A percentile compares a stretch with the other conserved stretches of the same genome.
phyloP scores from a whole-genome alignment of 2,113 vertebrate genomes.

The Scopus umbretta region DNA sequence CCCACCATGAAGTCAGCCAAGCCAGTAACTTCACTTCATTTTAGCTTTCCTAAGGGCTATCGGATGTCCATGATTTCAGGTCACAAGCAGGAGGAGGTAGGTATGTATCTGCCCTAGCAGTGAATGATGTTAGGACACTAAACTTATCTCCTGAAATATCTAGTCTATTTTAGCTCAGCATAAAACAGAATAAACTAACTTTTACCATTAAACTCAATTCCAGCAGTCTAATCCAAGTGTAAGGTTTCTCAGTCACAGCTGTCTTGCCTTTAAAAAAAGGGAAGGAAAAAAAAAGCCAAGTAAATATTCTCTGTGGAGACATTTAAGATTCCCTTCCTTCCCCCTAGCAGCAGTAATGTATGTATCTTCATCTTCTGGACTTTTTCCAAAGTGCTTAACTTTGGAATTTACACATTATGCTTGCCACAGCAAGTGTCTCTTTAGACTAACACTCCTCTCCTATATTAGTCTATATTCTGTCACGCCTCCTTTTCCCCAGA shows the following conservation, averaged over 20 bases:
- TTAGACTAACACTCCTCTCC: neutral
- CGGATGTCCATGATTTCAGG: neutral
- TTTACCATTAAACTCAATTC: neutral
- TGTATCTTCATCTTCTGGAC: constrained; percentile 44
- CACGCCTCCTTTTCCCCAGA: constrained; percentile 43
- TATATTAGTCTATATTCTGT: neutral
- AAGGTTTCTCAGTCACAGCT: neutral
- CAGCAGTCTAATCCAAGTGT: neutral
- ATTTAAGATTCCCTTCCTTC: constrained; percentile 23
- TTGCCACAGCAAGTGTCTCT: constrained; percentile 53
- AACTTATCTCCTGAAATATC: neutral
- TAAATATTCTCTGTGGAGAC: constrained; percentile 7
- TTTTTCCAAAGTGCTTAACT: constrained; percentile 49
- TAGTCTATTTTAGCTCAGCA: neutral
- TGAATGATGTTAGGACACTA: neutral
- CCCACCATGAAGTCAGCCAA: neutral
- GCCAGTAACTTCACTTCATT: neutral
- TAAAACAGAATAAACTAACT: neutral
- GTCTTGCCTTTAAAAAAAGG: neutral
- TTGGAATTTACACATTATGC: constrained; percentile 37
- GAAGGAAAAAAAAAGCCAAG: neutral
- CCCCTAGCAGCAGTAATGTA: constrained; percentile 27
- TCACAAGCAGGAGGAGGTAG: neutral
- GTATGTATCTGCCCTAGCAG: neutral
- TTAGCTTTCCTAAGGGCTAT: neutral